phyloP scores from a whole-genome alignment of 2,797 vertebrate species.

The Jordanella pulchra region DNA sequence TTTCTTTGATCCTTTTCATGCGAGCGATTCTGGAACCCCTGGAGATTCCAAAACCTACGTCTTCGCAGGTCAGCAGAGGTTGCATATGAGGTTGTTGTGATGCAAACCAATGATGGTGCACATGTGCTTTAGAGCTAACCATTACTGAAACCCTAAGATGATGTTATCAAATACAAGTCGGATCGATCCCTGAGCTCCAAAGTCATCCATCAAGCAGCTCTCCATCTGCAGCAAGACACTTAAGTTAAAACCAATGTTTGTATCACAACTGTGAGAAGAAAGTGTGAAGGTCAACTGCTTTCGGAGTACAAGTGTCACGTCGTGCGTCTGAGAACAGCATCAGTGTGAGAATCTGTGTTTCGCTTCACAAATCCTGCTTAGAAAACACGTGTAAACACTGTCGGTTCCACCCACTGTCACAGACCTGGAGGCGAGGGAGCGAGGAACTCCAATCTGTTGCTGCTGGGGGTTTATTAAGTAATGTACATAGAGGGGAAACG shows the following conservation, averaged over 20 bases:
- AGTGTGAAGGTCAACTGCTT: not conserved
- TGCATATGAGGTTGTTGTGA: too few relatives aligned
- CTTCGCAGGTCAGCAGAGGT: too few relatives aligned
- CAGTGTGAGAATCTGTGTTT: not conserved
- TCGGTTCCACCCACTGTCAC: not conserved
- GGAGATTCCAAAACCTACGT: too few relatives aligned
- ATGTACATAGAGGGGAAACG: not conserved
- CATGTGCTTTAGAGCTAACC: too few relatives aligned
- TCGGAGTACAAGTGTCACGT: not conserved
- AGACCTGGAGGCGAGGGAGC: not conserved
- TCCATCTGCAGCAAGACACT: too few relatives aligned
- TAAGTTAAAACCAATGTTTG: not conserved
- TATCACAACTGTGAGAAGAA: not conserved
- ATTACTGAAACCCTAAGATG: too few relatives aligned
- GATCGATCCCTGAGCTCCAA: too few relatives aligned
- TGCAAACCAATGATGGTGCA: too few relatives aligned
- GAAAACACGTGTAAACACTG: not conserved
- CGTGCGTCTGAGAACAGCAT: not conserved
- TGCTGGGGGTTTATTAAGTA: not conserved
- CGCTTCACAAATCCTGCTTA: not conserved
- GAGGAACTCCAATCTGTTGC: not conserved
- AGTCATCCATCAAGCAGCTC: too few relatives aligned
- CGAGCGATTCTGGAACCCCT: too few relatives aligned
- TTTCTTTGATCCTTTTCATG: too few relatives aligned
- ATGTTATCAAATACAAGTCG: too few relatives aligned